Base-by-base conservation (phyloP, 1,140 invertebrate genomes). In the Neodiprion pinetum region DNA sequence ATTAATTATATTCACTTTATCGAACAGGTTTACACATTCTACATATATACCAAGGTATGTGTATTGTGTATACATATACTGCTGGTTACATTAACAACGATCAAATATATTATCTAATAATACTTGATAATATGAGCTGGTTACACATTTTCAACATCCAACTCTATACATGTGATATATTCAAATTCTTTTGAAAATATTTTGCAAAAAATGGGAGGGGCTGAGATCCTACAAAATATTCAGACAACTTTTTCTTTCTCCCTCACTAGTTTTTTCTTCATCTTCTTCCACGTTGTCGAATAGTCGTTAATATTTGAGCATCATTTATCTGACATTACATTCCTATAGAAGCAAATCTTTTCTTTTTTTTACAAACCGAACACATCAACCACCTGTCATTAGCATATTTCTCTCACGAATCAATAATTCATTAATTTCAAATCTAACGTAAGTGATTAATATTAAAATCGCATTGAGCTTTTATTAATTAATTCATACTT, bases 61-160 rank as follows among this genome's bases (percentile, higher is more conserved):
- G 61, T 65, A 14, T 65, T 65, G 7, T 5, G 28, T 40, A 40
- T 40, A 40, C 5, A 40, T 2, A 40, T 65, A 65, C 3, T 65
- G 12, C 17, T 65, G 12, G 12, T 65, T 65, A 14, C 12, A 65
- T 65, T 65, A 65, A 65, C 17, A 17, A 17, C 17, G 61, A 14
- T 65, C 17, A 11, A 5, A 69, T 47, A 47, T 47, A 69, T 69
- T 69, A 69, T 69, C 67, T 69, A 69, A 69, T 23, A 69, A 69
- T 69, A 69, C 67, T 47, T 69, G 67, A 69, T 40, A 65, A 69
- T 47, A 47, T 69, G 67, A 69, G 67, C 67, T 47, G 11, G 67
- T 69, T 69, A 23, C 21, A 69, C 40, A 69, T 69, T 69, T 69
- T 69, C 67, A 69, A 69, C 67, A 69, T 69, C 67, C 67, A 69